phyloP scores from a whole-genome alignment of 1,140 invertebrate genomes.

The Bilobella aurantiaca region DNA sequence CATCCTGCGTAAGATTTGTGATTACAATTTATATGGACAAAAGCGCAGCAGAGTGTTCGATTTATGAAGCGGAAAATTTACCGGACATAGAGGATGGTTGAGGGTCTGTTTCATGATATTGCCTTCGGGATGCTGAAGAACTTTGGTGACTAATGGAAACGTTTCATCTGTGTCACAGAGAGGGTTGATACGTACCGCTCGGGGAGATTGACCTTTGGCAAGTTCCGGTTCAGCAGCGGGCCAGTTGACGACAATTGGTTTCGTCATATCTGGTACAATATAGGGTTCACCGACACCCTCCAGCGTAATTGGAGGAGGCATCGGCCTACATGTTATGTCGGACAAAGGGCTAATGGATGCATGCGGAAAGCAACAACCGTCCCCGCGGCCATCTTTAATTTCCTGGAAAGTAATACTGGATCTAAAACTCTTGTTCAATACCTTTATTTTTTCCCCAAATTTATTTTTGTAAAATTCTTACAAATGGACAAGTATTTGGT shows the following conservation, averaged over 20 bases:
- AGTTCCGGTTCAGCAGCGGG: not conserved
- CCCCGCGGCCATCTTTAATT: not conserved
- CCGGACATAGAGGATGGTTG: not conserved
- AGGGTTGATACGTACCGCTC: not conserved
- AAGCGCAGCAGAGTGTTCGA: not conserved
- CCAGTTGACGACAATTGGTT: not conserved
- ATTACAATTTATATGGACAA: not conserved
- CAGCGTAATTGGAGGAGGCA: not conserved
- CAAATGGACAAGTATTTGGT: too few relatives aligned
- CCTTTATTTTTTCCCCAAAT: too few relatives aligned
- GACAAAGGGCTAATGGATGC: not conserved
- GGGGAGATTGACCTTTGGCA: not conserved
- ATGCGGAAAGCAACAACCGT: not conserved
- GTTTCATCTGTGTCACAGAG: not conserved
- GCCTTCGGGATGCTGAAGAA: not conserved
- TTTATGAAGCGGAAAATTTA: not conserved
- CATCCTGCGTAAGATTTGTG: conserved; percentile 5
- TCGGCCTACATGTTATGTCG: not conserved
- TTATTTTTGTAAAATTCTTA: too few relatives aligned
- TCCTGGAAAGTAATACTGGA: too few relatives aligned
- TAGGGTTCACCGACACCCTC: not conserved
- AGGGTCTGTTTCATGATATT: not conserved
- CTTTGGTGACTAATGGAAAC: not conserved
- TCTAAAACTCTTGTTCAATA: too few relatives aligned
- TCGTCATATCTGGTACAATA: not conserved